Evolutionary conservation across 2,113 vertebrate species (phyloP).

Genomic region (Nerophis ophidion): DNA sequence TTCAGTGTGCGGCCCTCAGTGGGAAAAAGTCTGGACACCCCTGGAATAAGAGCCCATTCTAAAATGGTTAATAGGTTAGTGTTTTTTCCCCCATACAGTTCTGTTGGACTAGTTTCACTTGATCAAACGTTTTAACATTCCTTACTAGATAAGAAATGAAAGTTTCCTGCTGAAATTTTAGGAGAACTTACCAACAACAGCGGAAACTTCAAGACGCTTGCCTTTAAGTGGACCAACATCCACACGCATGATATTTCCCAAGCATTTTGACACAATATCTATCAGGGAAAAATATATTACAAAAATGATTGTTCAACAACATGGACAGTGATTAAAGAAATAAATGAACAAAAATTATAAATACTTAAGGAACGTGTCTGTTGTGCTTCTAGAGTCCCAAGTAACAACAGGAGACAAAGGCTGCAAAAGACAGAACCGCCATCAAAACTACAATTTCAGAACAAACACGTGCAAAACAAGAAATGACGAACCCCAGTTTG

Average conservation of each 20-base stretch:
- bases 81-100: too few species aligned
- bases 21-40: too few species aligned
- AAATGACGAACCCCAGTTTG: slow-evolving; percentile 41
- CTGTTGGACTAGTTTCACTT: too few species aligned
- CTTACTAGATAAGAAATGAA: too few species aligned
- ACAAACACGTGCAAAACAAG: background rate
- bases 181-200: slow-evolving; percentile 44
- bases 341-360: background rate
- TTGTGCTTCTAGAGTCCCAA: slow-evolving; percentile 22
- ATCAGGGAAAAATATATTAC: background rate
- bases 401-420: slow-evolving; percentile 32
- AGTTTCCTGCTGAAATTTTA: background rate
- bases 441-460: background rate
- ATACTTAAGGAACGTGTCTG: slow-evolving; percentile 37
- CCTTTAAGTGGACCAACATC: slow-evolving; percentile 44
- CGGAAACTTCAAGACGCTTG: slow-evolving; percentile 54
- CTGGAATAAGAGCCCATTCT: too few species aligned
- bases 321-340: background rate
- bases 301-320: background rate
- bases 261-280: slow-evolving; percentile 51
- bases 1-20: too few species aligned
- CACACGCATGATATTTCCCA: slow-evolving; percentile 61
- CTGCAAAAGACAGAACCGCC: slow-evolving; percentile 35
- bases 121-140: too few species aligned
- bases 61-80: too few species aligned